A percentile compares a stretch with the other conserved stretches of the same genome.
Conservation (phyloP, 1,140 invertebrate genomes). For the Gonatopus flavifemur region DNA sequence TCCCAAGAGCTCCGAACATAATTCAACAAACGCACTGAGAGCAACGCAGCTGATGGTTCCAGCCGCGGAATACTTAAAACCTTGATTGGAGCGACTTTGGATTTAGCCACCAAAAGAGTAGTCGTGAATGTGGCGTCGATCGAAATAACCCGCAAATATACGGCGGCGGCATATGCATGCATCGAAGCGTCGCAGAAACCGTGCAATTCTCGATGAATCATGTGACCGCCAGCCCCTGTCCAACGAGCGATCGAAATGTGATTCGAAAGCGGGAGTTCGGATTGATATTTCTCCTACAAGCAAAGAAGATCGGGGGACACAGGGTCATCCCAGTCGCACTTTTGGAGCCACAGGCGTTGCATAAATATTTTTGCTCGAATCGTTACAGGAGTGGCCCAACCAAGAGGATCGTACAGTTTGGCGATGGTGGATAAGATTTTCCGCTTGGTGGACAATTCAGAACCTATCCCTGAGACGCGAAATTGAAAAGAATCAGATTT, state of each 20-base stretch:
- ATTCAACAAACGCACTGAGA: not conserved
- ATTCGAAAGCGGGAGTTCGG: constrained; percentile 9
- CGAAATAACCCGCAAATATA: constrained; percentile 4
- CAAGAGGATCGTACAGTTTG: no score
- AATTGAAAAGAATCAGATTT: no score
- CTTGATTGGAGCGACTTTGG: constrained; percentile 12
- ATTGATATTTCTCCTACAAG: constrained; percentile 2
- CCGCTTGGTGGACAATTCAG: no score
- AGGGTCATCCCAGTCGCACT: no score
- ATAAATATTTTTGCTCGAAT: constrained; percentile 10
- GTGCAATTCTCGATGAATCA: constrained; percentile 7
- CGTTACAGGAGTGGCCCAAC: no score
- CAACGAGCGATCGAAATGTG: no score
- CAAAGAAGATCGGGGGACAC: no score
- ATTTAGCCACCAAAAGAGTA: constrained; percentile 6
- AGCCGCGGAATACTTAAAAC: constrained; percentile 3
- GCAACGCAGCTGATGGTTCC: constrained; percentile 8
- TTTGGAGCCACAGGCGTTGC: constrained; percentile 7
- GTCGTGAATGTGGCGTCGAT: not conserved
- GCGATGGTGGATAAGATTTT: no score
- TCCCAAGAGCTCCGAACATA: not conserved
- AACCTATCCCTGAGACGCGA: no score
- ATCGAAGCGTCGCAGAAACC: constrained; percentile 20
- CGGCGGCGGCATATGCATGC: constrained; percentile 8
- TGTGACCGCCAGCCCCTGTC: no score